Evolutionary conservation across 2,113 vertebrate genomes (phyloP).

Genomic region (Notiomystis cincta): DNA sequence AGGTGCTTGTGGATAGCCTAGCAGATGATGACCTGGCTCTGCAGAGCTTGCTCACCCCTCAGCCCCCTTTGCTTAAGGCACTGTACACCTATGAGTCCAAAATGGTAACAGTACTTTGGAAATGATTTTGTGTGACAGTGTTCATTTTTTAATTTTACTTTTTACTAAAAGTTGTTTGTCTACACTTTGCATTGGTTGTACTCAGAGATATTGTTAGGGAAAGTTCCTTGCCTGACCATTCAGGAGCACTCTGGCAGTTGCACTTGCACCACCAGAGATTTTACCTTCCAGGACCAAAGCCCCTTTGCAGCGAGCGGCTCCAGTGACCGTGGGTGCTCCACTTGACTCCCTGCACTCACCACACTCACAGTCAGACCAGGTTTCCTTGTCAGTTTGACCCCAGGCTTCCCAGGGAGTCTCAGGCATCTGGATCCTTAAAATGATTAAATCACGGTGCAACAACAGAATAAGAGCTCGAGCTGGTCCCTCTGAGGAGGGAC

Average conservation of each 20-base stretch:
- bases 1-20: conserved; percentile 91
- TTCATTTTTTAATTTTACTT: background rate
- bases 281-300: background rate
- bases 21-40: conserved; percentile 86
- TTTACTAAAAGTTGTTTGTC: background rate
- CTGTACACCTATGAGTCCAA: conserved; percentile 97
- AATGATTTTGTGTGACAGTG: background rate
- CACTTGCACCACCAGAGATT: background rate
- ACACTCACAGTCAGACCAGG: background rate
- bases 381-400: background rate
- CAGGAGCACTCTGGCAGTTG: background rate
- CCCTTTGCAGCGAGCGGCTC: rapidly evolving
- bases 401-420: background rate
- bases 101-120: conserved; percentile 82
- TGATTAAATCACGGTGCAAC: background rate
- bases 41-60: conserved; percentile 87
- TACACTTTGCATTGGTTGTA: background rate
- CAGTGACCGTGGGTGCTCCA: rapidly evolving
- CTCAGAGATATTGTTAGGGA: background rate
- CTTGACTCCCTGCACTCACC: background rate
- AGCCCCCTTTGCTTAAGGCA: conserved; percentile 90
- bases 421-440: background rate
- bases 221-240: background rate
- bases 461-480: background rate
- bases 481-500: background rate